Conservation (phyloP, 1,140 invertebrate genomes). For the Lasioglossum baleicum region DNA sequence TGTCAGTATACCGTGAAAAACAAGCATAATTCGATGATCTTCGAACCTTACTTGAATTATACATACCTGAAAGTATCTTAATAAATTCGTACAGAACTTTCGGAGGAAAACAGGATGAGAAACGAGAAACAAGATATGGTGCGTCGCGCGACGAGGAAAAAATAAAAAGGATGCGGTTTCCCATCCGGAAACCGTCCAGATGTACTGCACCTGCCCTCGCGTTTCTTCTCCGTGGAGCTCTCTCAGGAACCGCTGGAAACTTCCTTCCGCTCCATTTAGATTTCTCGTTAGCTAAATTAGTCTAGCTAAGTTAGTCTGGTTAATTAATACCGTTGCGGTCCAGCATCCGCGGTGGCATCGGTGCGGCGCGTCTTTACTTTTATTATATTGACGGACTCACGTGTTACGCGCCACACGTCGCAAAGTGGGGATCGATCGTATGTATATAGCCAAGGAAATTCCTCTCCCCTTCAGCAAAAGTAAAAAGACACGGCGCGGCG, state of each 20-base stretch:
- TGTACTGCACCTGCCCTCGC: not conserved
- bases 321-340: conserved; percentile 41
- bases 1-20: too few species aligned
- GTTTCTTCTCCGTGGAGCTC: not conserved
- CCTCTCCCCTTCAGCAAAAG: conserved; percentile 24
- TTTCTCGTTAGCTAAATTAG: conserved; percentile 45
- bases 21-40: too few species aligned
- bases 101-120: not conserved
- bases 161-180: not conserved
- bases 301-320: not conserved
- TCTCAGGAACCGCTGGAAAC: conserved; percentile 35
- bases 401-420: not conserved
- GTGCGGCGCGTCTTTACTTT: not conserved
- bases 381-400: not conserved
- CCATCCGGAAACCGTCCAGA: conserved; percentile 20
- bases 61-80: too few species aligned
- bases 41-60: too few species aligned
- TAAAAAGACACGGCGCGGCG: not conserved
- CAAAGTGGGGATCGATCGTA: conserved; percentile 40
- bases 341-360: conserved; percentile 15
- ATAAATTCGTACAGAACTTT: too few species aligned
- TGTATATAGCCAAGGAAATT: conserved; percentile 49
- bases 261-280: conserved; percentile 48
- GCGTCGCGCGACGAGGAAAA: not conserved
- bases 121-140: not conserved